Evolutionary conservation across 2,113 vertebrate genomes (phyloP), one percentile per base, ranked within the genome.

Genomic region (Bucco capensis): DNA sequence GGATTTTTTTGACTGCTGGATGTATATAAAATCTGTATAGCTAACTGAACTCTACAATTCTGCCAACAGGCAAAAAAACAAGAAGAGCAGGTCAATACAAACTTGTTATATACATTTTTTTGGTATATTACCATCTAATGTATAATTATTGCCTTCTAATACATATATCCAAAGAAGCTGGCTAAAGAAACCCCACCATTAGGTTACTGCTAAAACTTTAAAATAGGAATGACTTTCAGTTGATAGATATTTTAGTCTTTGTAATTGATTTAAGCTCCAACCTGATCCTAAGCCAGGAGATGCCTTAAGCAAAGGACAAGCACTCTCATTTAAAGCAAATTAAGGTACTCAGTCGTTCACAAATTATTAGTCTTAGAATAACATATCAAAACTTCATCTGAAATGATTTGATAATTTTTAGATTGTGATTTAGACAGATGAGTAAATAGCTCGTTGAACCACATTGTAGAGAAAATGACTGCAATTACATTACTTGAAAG

Each of bases 401-500:
- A 88, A 67, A 67, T 88, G 46, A 71, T 90, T 88, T 58, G 13
- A 40, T 81, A 72, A 62, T 74, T 79, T 90, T 74, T 89, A 91
- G 65, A 76, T 79, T 77, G 58, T 57, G 89, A 88, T 79, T 92
- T 84, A 66, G 51, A 61, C 51, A 86, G 91, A 92, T 81, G 85
- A 91, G 70, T 79, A 51, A 93, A 83, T 2, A 65, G 66, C 51
- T 50, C 70, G 51, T n/a, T 46, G 65, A 57, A 38, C 35, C 61
- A 81, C 30, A 73, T 62, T 9, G 6, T 5, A 75, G 56, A 94
- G 86, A 93, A 90, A 88, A 80, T 58, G 58, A 83, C n/a, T 90
- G 49, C 53, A 75, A 75, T 65, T 77, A 57, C 54, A 56, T 54
- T 56, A 88, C 71, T 88, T 92, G 67, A 76, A 95, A 93, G 61